phyloP scores from a whole-genome alignment of 1,140 invertebrate genomes.

The Thaumetopoea pityocampa region DNA sequence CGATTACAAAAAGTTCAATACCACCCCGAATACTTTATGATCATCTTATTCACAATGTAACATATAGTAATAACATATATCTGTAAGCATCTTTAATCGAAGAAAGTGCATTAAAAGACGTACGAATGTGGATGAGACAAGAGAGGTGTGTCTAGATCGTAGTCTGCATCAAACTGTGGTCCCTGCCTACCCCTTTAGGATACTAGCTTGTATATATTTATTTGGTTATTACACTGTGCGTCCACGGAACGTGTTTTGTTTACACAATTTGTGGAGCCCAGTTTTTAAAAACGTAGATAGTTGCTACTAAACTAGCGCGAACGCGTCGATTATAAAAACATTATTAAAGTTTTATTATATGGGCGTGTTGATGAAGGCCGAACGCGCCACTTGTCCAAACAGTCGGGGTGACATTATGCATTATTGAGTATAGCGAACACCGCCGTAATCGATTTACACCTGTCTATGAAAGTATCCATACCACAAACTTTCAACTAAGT shows the following conservation, averaged over 20 bases:
- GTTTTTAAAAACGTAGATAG: constrained; percentile 49
- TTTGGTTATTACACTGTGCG: too few relatives aligned
- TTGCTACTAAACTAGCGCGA: constrained; percentile 36
- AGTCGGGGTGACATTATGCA: constrained; percentile 52
- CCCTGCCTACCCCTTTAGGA: too few relatives aligned
- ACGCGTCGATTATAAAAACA: constrained; percentile 67
- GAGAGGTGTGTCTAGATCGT: too few relatives aligned
- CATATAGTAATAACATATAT: too few relatives aligned
- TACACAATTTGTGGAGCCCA: constrained; percentile 37
- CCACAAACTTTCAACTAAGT: constrained; percentile 16
- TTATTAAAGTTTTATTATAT: constrained; percentile 72
- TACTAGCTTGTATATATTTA: too few relatives aligned
- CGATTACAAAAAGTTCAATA: too few relatives aligned
- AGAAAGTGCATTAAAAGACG: too few relatives aligned
- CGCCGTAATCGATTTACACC: constrained; percentile 68
- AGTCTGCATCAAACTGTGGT: too few relatives aligned
- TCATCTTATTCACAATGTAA: too few relatives aligned
- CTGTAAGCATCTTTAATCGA: too few relatives aligned
- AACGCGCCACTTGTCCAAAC: constrained; percentile 68
- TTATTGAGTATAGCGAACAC: constrained; percentile 55
- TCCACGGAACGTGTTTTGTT: constrained; percentile 12
- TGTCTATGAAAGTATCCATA: constrained; percentile 30
- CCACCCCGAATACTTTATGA: too few relatives aligned
- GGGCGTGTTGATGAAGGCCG: constrained; percentile 65
- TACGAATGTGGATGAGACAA: too few relatives aligned